Base-by-base conservation (phyloP, 1,140 invertebrate genomes). In the Tetramorium parvispinum region DNA sequence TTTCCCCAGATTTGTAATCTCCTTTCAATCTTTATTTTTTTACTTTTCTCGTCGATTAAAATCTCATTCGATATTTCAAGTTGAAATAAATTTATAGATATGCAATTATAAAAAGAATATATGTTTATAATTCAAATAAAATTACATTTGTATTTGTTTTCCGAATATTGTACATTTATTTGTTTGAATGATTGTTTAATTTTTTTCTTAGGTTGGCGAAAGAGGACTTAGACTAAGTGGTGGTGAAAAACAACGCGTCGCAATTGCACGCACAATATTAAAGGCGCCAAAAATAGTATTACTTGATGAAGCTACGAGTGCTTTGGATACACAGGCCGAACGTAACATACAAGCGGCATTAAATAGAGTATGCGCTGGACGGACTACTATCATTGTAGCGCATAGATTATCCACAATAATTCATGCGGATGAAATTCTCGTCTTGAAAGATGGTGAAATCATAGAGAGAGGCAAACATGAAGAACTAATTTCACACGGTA, bases 381-480 rank as follows among this genome's bases (percentile, higher is more conserved):
- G 98, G 46, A 99, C 98, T 0, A 98, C 98, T 0, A 96, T 99
- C 49, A 98, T 99, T 57, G 97, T 99, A 27, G 98, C 99, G 1
- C 99, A 99, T 94, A 96, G 98, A 86, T 95, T 99, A 27, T 99
- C 98, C 0, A 99, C 99, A 0, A 97, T 99, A 86, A 98, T 99
- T 89, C 97, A 99, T 93, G 98, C 98, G 0, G 98, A 99, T 95
- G 97, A 98, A 94, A 99, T 99, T 88, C 94, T 99, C 1, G 98
- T 99, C 0, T 94, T 99, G 7, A 97, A 97, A 91, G 97, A 99
- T 1, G 99, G 99, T 13, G 96, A 97, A 94, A 98, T 99, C 88
- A 96, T 98, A n/a, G 99, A 99, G 94, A 95, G 97, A 51, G 99
- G 98, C 94, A 97, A 86, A 65, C 98, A 99, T 93, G 97, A 98